Conservation (phyloP, 2,113 vertebrate species). For the Cephalopterus ornatus region DNA sequence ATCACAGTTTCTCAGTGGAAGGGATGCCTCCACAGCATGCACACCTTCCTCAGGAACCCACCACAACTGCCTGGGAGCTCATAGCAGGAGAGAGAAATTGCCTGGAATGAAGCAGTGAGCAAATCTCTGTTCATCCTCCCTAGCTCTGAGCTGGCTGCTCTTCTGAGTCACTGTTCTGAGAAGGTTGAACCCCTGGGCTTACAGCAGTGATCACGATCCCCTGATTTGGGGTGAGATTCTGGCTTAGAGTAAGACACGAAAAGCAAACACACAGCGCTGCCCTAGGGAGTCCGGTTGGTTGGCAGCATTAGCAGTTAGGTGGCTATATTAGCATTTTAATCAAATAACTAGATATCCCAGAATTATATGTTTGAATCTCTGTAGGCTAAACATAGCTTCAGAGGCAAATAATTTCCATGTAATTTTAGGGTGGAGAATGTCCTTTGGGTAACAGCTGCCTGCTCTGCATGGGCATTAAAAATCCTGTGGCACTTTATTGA, state of each 20-base stretch:
- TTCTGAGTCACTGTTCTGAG: neutral
- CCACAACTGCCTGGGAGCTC: neutral
- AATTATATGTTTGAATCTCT: conserved; percentile 66
- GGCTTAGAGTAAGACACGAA: conserved; percentile 11
- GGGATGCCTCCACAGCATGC: neutral
- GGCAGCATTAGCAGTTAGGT: conserved; percentile 55
- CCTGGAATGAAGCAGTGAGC: neutral
- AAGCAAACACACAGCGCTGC: conserved; percentile 2
- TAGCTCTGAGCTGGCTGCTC: neutral
- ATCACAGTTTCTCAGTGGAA: neutral
- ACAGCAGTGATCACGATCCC: neutral
- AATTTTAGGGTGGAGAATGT: conserved; percentile 65
- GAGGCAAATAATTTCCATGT: conserved; percentile 68
- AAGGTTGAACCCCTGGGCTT: neutral
- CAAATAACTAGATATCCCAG: conserved; percentile 66
- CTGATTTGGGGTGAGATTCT: neutral
- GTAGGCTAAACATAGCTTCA: conserved; percentile 68
- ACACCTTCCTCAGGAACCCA: neutral
- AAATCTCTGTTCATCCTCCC: neutral
- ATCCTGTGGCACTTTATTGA: conserved; percentile 58
- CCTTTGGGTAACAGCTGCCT: conserved; percentile 60
- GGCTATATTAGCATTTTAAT: conserved; percentile 67
- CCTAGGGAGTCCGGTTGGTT: neutral
- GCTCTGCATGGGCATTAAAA: conserved; percentile 56
- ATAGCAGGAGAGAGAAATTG: neutral